Percentiles rank a stretch among this genome's conserved stretches.
Conservation (phyloP, 2,888 invertebrate species). For the Myathropa florea region DNA sequence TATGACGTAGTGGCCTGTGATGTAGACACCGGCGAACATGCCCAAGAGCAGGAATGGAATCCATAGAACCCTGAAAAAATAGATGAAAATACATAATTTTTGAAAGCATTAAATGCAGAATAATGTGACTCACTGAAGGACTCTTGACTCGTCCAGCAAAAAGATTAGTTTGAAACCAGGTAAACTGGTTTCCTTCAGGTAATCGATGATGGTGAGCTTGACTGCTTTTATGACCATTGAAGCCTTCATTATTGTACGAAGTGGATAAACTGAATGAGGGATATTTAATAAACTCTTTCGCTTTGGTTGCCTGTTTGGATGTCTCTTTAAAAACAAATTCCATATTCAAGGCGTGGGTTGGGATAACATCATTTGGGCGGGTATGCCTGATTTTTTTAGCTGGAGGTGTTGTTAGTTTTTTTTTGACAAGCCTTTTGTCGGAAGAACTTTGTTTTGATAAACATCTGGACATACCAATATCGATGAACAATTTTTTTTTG, state of each 20-base stretch:
- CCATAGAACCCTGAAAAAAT: slow-evolving; percentile 75
- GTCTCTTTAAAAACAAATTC: too few relatives aligned
- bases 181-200: slow-evolving; percentile 77
- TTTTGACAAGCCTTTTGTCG: too few relatives aligned
- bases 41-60: slow-evolving; percentile 75
- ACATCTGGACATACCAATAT: too few relatives aligned
- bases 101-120: not conserved
- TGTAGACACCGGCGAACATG: slow-evolving; percentile 73
- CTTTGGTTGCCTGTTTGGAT: too few relatives aligned
- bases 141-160: slow-evolving; percentile 74
- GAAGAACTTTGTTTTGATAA: too few relatives aligned
- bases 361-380: too few relatives aligned
- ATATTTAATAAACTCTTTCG: too few relatives aligned
- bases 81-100: not conserved
- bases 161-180: slow-evolving; percentile 77
- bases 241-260: not conserved
- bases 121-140: slow-evolving; percentile 73
- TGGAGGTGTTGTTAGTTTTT: too few relatives aligned
- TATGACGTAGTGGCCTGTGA: slow-evolving; percentile 73
- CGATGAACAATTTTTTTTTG: too few relatives aligned
- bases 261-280: not conserved
- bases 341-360: too few relatives aligned
- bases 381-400: too few relatives aligned
- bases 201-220: slow-evolving; percentile 75
- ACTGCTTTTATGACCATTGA: slow-evolving; percentile 70